These are phyloP conservation scores for Gopherus evgoodei DNA, from an alignment of 2,113 vertebrate genomes.

Conservation along the genomic window DNA sequence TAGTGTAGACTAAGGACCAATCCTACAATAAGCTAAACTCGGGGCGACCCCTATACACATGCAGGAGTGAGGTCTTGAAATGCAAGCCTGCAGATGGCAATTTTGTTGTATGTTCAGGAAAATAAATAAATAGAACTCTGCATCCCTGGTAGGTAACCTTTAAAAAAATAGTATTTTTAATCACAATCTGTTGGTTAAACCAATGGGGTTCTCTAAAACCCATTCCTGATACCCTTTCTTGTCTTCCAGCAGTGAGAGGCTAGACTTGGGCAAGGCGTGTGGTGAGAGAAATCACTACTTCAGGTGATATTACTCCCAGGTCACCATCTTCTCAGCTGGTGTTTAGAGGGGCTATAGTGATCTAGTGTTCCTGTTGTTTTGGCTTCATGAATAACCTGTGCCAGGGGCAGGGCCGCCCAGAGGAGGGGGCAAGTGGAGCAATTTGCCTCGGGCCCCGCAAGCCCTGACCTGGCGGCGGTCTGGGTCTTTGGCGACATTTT, in stretches of 20 bases:
- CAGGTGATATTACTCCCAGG: neutral
- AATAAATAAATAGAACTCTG: neutral
- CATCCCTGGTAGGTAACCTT: neutral
- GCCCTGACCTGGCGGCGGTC: no score
- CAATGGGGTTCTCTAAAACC: neutral
- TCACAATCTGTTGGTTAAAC: neutral
- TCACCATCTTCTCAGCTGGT: neutral
- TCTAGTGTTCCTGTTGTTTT: neutral
- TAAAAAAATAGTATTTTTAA: neutral
- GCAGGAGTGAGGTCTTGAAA: neutral
- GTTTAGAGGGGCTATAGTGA: neutral
- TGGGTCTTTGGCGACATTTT: no score
- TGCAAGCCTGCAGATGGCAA: neutral
- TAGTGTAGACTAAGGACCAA: neutral
- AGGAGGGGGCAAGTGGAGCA: no score
- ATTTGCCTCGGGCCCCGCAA: no score
- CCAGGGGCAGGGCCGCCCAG: neutral
- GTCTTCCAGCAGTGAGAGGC: neutral
- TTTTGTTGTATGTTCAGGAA: neutral
- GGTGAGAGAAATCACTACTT: neutral
- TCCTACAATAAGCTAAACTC: neutral
- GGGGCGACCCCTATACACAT: neutral
- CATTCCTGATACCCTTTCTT: neutral
- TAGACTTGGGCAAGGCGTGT: rapidly evolving
- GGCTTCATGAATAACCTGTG: neutral